A percentile compares a stretch with the other conserved stretches of the same genome.
phyloP scores from a whole-genome alignment of 92 coral and sea anemone species.

The Phenganax subtilis region DNA sequence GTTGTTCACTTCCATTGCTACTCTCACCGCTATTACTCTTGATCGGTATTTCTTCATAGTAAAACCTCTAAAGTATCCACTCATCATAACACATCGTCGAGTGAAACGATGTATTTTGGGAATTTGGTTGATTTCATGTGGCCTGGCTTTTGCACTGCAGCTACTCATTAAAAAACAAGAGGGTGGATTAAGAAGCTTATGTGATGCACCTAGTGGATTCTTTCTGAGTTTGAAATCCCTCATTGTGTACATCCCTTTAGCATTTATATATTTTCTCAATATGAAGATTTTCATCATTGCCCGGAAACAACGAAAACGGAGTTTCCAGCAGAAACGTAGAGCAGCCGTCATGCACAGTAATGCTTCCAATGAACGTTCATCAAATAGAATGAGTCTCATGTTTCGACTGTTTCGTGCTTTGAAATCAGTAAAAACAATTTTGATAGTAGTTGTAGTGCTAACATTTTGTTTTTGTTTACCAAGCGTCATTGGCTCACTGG shows the following conservation, averaged over 20 bases:
- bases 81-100: neutral
- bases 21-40: neutral
- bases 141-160: neutral
- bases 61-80: slow-evolving; percentile 9
- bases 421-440: neutral
- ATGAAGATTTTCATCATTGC: neutral
- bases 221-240: neutral
- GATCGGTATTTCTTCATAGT: slow-evolving; percentile 8
- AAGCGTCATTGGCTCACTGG: neutral
- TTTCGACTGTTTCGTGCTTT: neutral
- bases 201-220: neutral
- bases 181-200: neutral
- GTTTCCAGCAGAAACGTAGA: neutral
- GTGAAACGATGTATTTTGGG: neutral
- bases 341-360: too few species aligned
- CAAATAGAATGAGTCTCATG: neutral
- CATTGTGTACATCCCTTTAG: neutral
- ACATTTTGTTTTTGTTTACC: neutral
- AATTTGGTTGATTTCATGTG: neutral
- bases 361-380: neutral
- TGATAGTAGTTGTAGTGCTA: neutral
- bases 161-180: neutral
- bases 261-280: neutral
- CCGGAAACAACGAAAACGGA: neutral
- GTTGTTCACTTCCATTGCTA: neutral